phyloP scores from a whole-genome alignment of 2,797 vertebrate species.

The Pangasius krempfi region DNA sequence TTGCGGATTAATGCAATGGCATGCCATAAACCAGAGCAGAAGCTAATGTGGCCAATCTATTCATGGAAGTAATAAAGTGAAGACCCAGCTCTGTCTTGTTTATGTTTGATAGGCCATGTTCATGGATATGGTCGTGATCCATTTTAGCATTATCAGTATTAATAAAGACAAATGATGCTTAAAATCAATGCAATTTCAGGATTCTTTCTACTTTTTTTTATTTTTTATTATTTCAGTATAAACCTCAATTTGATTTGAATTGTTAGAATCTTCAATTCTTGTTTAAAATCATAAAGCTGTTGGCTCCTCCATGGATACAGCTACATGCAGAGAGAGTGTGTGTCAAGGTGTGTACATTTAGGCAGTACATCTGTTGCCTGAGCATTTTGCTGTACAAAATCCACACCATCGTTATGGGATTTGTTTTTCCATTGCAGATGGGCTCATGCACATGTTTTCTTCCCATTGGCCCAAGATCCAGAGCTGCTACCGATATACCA shows the following conservation, averaged over 20 bases:
- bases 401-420: slow-evolving; percentile 78
- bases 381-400: slow-evolving; percentile 65
- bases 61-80: slow-evolving; percentile 52
- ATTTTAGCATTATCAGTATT: not conserved
- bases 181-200: too few species aligned
- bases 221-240: not conserved
- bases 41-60: slow-evolving; percentile 39
- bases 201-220: not conserved
- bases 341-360: slow-evolving; percentile 16
- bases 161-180: not conserved
- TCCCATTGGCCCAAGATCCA: slow-evolving; percentile 71
- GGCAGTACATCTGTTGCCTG: slow-evolving; percentile 72
- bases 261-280: not conserved
- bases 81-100: slow-evolving; percentile 25
- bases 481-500: slow-evolving; percentile 55
- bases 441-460: slow-evolving; percentile 74
- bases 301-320: not conserved
- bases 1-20: slow-evolving; percentile 64
- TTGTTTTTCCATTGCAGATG: slow-evolving; percentile 83
- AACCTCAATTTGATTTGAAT: not conserved
- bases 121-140: not conserved
- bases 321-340: not conserved
- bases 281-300: not conserved
- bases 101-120: not conserved
- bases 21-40: slow-evolving; percentile 55